These are phyloP conservation scores for Masticophis lateralis DNA, from an alignment of 2,797 vertebrate species.

Conservation along the genomic window DNA sequence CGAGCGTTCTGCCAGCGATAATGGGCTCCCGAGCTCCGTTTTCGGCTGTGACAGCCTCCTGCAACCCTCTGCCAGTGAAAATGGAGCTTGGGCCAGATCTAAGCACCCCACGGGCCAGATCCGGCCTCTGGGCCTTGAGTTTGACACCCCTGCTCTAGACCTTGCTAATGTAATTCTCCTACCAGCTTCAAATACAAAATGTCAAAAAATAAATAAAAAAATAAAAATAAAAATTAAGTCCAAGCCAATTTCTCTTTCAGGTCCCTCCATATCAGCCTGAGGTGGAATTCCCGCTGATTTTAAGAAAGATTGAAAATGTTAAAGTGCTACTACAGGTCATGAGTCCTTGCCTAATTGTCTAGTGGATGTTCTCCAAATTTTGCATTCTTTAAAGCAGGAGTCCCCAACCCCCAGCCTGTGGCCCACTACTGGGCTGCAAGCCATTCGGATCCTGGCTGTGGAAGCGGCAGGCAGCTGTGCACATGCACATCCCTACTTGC, in stretches of 20 bases:
- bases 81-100: no score
- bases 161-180: background rate
- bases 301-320: background rate
- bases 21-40: no score
- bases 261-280: background rate
- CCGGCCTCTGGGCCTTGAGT: no score
- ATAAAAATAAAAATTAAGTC: background rate
- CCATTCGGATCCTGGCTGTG: no score
- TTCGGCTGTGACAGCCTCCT: no score
- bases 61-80: no score
- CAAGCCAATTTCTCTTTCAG: background rate
- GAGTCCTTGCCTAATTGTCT: background rate
- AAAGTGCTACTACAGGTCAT: background rate
- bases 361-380: background rate
- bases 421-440: no score
- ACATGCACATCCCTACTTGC: no score
- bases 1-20: no score
- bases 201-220: background rate
- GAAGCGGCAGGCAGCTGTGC: no score
- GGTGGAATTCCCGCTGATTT: background rate
- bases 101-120: no score
- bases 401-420: no score
- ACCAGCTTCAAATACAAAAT: background rate
- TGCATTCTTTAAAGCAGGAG: background rate
- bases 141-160: background rate